Conservation (phyloP, 2,888 invertebrate species). For the Urechis unicinctus region DNA sequence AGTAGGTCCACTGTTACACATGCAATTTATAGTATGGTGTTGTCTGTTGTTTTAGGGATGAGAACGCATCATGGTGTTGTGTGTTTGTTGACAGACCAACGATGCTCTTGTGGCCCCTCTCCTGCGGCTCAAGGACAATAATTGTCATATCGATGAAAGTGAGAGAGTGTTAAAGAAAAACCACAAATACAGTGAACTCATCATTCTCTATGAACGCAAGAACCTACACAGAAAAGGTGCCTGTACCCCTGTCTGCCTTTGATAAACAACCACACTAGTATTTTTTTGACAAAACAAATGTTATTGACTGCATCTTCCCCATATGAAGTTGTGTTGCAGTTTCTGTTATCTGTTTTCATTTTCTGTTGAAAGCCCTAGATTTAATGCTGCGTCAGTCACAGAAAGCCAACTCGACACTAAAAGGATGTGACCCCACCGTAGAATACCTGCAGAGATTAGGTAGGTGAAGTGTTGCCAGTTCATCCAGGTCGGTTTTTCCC, state of each 20-base stretch:
- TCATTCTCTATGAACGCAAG: conserved; percentile 91
- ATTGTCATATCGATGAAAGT: conserved; percentile 88
- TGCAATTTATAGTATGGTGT: too few species aligned
- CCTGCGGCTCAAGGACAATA: conserved; percentile 72
- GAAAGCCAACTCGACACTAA: conserved; percentile 66
- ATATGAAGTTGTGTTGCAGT: not conserved
- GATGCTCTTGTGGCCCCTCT: conserved; percentile 89
- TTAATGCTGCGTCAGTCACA: conserved; percentile 69
- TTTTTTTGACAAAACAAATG: not conserved
- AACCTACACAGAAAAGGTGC: conserved; percentile 76
- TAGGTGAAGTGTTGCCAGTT: conserved; percentile 34
- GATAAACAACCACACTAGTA: too few species aligned
- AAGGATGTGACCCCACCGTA: conserved; percentile 77
- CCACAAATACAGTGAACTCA: conserved; percentile 84
- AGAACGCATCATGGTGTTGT: too few species aligned
- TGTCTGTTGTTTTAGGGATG: too few species aligned
- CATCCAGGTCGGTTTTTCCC: not conserved
- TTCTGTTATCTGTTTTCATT: not conserved
- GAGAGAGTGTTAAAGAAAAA: conserved; percentile 80
- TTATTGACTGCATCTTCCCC: not conserved
- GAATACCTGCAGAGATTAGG: conserved; percentile 86
- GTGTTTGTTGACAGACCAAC: conserved; percentile 67
- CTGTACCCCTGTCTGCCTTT: not conserved
- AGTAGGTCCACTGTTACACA: conserved; percentile 53
- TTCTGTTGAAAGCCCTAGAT: conserved; percentile 63